Conservation (phyloP, 1,140 invertebrate species). For the Zaprionus africanus region DNA sequence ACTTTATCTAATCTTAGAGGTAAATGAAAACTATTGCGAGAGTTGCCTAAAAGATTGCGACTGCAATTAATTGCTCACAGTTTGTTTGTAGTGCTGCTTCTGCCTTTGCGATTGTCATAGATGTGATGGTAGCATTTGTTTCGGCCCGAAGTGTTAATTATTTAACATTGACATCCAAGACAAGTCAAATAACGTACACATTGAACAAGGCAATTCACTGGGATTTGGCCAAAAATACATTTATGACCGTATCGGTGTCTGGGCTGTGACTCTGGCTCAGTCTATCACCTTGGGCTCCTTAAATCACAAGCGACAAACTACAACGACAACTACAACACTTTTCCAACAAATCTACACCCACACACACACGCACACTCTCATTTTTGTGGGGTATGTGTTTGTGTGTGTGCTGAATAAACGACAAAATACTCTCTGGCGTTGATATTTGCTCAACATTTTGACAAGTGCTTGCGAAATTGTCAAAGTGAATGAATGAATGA, state of each 20-base stretch:
- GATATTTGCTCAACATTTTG: slow-evolving; percentile 65
- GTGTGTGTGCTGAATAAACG: slow-evolving; percentile 10
- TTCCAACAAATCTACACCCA: slow-evolving; percentile 22
- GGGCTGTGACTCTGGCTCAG: slow-evolving; percentile 11
- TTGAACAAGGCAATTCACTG: slow-evolving; percentile 29
- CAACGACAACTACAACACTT: slow-evolving; percentile 11
- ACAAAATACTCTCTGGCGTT: slow-evolving; percentile 25
- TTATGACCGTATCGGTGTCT: slow-evolving; percentile 27
- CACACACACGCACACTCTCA: neutral
- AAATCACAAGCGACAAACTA: slow-evolving; percentile 1
- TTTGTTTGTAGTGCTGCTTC: neutral
- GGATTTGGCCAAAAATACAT: slow-evolving; percentile 36
- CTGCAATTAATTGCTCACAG: neutral
- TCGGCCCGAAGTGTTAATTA: slow-evolving; percentile 56
- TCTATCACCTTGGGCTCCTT: slow-evolving; percentile 60
- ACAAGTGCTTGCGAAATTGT: slow-evolving; percentile 66
- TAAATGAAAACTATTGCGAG: slow-evolving; percentile 24
- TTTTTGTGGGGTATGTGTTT: neutral
- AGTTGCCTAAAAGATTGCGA: slow-evolving; percentile 27
- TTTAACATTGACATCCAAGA: slow-evolving; percentile 69
- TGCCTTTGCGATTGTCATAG: slow-evolving; percentile 23
- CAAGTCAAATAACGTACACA: slow-evolving; percentile 1
- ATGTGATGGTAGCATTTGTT: slow-evolving; percentile 25
- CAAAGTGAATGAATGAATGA: slow-evolving; percentile 63
- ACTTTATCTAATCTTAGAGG: slow-evolving; percentile 31